phyloP scores from a whole-genome alignment of 2,888 invertebrate species.

The Tachina fera region DNA sequence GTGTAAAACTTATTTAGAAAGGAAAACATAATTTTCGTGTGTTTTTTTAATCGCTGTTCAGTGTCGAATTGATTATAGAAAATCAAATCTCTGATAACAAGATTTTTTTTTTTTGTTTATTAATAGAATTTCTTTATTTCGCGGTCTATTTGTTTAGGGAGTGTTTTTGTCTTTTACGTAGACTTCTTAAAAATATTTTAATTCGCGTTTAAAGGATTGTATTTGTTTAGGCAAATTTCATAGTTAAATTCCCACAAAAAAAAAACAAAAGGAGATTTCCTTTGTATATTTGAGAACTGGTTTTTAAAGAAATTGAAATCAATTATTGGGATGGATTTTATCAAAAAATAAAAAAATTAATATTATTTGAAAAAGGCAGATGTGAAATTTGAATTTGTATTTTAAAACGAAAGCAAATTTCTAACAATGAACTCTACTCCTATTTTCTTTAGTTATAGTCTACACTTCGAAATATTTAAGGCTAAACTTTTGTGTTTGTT shows the following conservation, averaged over 20 bases:
- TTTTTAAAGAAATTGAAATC: conserved; percentile 52
- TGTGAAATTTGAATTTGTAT: neutral
- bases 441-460: too few relatives aligned
- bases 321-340: conserved; percentile 28
- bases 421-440: neutral
- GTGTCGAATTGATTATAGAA: conserved; percentile 65
- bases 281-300: conserved; percentile 54
- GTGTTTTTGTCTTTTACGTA: conserved; percentile 26
- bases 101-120: conserved; percentile 5
- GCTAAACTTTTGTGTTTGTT: too few relatives aligned
- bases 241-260: conserved; percentile 12
- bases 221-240: conserved; percentile 63
- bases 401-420: neutral
- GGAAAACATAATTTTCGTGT: conserved; percentile 26
- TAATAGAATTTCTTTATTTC: conserved; percentile 49
- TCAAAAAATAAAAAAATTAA: neutral
- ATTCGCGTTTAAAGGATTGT: conserved; percentile 56
- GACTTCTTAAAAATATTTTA: conserved; percentile 39
- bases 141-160: conserved; percentile 53
- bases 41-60: conserved; percentile 53
- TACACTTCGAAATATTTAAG: too few relatives aligned
- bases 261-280: neutral
- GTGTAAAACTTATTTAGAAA: conserved; percentile 26
- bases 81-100: conserved; percentile 57
- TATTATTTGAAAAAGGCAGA: conserved; percentile 31